Base-by-base conservation (phyloP, 2,113 vertebrate genomes). In the Plectropomus leopardus region DNA sequence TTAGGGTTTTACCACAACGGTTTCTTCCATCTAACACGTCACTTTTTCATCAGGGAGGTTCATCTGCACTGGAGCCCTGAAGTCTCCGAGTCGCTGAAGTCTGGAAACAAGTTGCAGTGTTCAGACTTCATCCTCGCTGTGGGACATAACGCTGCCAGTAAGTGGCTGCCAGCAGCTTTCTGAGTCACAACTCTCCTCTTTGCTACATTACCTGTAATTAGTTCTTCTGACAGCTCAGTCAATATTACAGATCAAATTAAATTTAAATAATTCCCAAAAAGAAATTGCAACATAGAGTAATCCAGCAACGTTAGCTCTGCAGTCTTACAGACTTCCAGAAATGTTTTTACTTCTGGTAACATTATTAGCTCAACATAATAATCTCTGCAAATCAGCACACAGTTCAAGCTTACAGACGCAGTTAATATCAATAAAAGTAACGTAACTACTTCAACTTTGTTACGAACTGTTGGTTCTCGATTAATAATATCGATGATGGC, bases 141-240 rank as follows among this genome's bases (percentile, higher is more conserved):
- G 65, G 95, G 95, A 79, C 91, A 84, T 66, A 95, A 94, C 30
- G 94, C 95, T 86, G 63, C 94, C 67, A 87, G 94, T 96, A 73
- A 93, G 88, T 87, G 16, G 14, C 78, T 72, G 44, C 57, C 47
- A 21, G 64, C 17, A 6, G 78, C 53, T 3, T 40, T 10, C 10
- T 10, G 36, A 9, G 36, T 40, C 10, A 9, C 36, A 40, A 40
- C 36, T 9, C 36, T 10, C 36, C 36, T 75, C n/a, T 24, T 3
- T 36, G 40, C 7, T 45, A 15, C 16, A 1, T 47, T n/a, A 51
- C 9, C 80, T 26, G 26, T 51, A 21, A 72, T 15, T n/a, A 17
- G 19, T 65, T 15, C 17, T 4, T 71, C 15, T 59, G 21, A 65
- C 45, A 19, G 32, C 40, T 57, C 57, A 17, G 53, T 6, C 36